Evolutionary conservation across 2,888 invertebrate species (phyloP), one percentile per base, ranked within the genome.

Genomic region (Torymus auratus): DNA sequence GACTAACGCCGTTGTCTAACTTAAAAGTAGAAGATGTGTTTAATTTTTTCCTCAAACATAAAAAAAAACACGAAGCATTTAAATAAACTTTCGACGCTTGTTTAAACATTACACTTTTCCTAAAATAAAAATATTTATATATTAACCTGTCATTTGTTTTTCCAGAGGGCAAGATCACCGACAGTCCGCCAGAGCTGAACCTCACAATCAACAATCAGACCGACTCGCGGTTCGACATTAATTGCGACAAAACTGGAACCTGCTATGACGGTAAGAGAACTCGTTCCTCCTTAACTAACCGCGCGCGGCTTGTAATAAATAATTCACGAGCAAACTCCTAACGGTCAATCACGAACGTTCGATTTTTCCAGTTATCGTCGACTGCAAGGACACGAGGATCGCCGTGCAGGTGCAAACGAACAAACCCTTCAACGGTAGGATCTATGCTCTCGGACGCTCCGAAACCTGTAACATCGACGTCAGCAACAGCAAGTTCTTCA

Each of bases 391-490:
- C 90, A 97, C 97, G 2, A 94, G 96, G 87, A 98, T 98, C 87
- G 97, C 97, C 5, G 96, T 98, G 0, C 96, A 97, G 91, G 97
- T 98, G 20, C 94, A 96, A 85, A 98, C 98, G 56, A 98, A 97
- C 91, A 96, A 97, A 88, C 97, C 97, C 23, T 98, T 98, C 93
- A 98, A 97, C 88, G 98, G 98, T 14, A 94, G 98, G 82, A 97
- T 98, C 89, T 98, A 98, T 91, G 98, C 98, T 20, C 92, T 98
- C 87, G 98, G 98, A 56, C 94, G 98, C 75, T 97, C 97, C 0
- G 98, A 98, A 91, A 98, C 98, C 60, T 98, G 98, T 91, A 98
- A 98, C 92, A 96, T 97, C 84, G 97, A 97, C 90, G 97, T 98
- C 20, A 94, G 96, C 88, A 97, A 97, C 91, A 97, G 97, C 87